Evolutionary conservation across 1,140 invertebrate species (phyloP).

Genomic region (Platyscapa corneri): DNA sequence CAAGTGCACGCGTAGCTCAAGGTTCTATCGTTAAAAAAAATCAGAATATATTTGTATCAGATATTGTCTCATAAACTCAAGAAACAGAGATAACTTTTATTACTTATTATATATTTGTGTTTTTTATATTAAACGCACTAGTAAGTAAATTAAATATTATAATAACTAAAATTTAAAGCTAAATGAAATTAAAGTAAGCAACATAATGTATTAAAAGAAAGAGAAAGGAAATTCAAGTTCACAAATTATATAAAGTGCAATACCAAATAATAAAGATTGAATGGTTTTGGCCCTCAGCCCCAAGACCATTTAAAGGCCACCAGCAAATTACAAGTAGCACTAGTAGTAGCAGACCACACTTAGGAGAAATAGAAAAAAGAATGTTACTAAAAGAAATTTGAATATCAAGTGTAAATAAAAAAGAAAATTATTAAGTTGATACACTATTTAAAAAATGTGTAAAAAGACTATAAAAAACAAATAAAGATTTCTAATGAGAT

Average conservation of each 20-base stretch:
- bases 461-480: not conserved
- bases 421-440: not conserved
- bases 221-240: not conserved
- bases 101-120: no score
- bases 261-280: slow-evolving; percentile 50
- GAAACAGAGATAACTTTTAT: no score
- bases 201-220: not conserved
- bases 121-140: no score
- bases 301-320: slow-evolving; percentile 64
- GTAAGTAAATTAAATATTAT: no score
- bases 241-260: not conserved
- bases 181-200: not conserved
- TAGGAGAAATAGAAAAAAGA: not conserved
- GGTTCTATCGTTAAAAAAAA: slow-evolving; percentile 15
- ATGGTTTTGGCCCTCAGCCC: slow-evolving; percentile 68
- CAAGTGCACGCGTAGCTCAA: slow-evolving; percentile 41
- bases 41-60: not conserved
- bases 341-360: not conserved
- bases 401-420: slow-evolving; percentile 16
- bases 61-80: no score
- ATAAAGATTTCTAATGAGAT: no score
- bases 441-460: not conserved
- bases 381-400: no score
- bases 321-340: slow-evolving; percentile 53
- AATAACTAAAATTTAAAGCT: not conserved